phyloP scores from a whole-genome alignment of 2,888 invertebrate species.

The Heliconius ethilla region DNA sequence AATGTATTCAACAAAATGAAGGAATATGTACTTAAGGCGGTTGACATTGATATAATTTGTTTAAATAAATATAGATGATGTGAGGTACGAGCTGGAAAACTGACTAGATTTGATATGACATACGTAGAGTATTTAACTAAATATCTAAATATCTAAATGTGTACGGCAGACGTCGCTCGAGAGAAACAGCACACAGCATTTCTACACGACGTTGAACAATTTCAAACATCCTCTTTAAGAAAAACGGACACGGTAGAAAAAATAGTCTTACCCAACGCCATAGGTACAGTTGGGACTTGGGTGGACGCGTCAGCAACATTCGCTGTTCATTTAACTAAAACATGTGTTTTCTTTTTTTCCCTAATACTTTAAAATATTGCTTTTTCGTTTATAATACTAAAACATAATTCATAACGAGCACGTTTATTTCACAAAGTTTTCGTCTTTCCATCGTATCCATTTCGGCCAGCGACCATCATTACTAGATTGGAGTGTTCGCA shows the following conservation, averaged over 20 bases:
- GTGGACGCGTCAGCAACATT: conserved; percentile 34
- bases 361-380: conserved; percentile 21
- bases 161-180: conserved; percentile 84
- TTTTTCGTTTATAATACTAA: conserved; percentile 32
- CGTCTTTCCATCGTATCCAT: conserved; percentile 3
- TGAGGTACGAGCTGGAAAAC: background rate
- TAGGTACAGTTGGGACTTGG: conserved; percentile 82
- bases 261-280: conserved; percentile 90
- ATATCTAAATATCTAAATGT: conserved; percentile 55
- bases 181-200: conserved; percentile 89
- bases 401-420: conserved; percentile 53
- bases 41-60: background rate
- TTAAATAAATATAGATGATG: background rate
- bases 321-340: conserved; percentile 32
- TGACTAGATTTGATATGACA: background rate
- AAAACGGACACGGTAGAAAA: conserved; percentile 92
- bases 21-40: no score
- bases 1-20: background rate
- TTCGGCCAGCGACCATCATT: background rate
- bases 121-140: background rate
- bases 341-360: conserved; percentile 28
- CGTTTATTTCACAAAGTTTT: conserved; percentile 43
- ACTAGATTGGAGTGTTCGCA: conserved; percentile 12
- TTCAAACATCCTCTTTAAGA: conserved; percentile 88
- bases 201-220: conserved; percentile 88